phyloP scores from a whole-genome alignment of 1,140 invertebrate species.

The Drosophila rufa region DNA sequence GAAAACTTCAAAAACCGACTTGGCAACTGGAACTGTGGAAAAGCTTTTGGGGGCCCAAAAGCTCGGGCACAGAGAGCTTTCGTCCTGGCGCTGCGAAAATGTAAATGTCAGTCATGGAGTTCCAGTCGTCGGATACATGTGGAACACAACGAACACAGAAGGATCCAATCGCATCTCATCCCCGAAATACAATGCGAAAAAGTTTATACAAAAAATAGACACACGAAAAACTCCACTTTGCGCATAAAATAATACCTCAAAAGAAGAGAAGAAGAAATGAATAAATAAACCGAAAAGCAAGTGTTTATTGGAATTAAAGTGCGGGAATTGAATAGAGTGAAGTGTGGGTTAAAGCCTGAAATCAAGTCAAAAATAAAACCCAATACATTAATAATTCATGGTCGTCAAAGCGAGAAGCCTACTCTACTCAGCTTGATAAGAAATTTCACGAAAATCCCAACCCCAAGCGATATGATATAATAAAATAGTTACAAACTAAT shows the following conservation, averaged over 20 bases:
- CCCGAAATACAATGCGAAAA: conserved; percentile 72
- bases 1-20: conserved; percentile 45
- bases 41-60: conserved; percentile 45
- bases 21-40: conserved; percentile 59
- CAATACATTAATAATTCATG: conserved; percentile 52
- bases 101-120: conserved; percentile 83
- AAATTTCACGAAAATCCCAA: background rate
- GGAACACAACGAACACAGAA: conserved; percentile 78
- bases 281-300: conserved; percentile 21
- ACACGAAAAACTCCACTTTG: conserved; percentile 22
- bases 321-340: conserved; percentile 28
- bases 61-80: conserved; percentile 39
- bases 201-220: conserved; percentile 62
- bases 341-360: conserved; percentile 17
- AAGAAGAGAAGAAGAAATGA: background rate
- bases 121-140: conserved; percentile 85
- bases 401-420: conserved; percentile 14
- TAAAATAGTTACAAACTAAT: background rate
- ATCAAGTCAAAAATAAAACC: conserved; percentile 27
- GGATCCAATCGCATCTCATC: conserved; percentile 55
- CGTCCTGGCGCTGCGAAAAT: conserved; percentile 47
- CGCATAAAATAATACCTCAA: conserved; percentile 34
- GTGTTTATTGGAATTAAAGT: conserved; percentile 27
- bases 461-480: background rate
- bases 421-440: conserved; percentile 15